Conservation (phyloP, 2,888 invertebrate genomes). For the Acanthoscelides obtectus region DNA sequence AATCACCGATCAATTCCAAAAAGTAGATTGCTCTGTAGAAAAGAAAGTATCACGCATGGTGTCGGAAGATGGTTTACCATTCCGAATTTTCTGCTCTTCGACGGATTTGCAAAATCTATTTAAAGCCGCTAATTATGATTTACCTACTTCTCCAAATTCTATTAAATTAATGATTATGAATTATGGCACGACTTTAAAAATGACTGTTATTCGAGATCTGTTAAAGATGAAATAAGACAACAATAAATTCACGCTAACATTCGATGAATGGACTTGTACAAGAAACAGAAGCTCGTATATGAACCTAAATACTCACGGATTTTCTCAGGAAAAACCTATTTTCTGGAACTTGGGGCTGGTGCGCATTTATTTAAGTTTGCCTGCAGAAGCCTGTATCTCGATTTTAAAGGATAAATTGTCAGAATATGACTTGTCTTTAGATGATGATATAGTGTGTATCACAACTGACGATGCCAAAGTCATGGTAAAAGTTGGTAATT, state of each 20-base stretch:
- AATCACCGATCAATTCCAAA: background rate
- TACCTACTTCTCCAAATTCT: constrained; percentile 4
- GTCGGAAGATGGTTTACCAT: background rate
- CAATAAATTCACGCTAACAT: background rate
- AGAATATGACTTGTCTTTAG: constrained; percentile 25
- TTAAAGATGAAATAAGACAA: background rate
- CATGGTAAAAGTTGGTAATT: constrained; percentile 30
- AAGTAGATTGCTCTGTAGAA: background rate
- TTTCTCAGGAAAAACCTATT: background rate
- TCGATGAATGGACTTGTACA: background rate
- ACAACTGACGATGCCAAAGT: constrained; percentile 32
- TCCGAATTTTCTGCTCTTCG: background rate
- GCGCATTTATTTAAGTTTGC: constrained; percentile 1
- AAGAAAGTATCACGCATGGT: background rate
- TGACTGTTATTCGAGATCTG: constrained; percentile 4
- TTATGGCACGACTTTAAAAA: constrained; percentile 7
- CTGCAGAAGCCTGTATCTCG: constrained; percentile 15
- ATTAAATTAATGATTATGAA: constrained; percentile 8
- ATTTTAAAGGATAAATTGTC: constrained; percentile 20
- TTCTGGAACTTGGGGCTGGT: background rate
- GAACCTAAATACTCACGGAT: background rate
- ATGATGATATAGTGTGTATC: constrained; percentile 28
- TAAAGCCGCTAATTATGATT: background rate
- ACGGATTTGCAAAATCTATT: background rate
- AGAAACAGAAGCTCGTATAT: background rate